phyloP scores from a whole-genome alignment of 2,797 vertebrate genomes.

The Esox masquinongy region DNA sequence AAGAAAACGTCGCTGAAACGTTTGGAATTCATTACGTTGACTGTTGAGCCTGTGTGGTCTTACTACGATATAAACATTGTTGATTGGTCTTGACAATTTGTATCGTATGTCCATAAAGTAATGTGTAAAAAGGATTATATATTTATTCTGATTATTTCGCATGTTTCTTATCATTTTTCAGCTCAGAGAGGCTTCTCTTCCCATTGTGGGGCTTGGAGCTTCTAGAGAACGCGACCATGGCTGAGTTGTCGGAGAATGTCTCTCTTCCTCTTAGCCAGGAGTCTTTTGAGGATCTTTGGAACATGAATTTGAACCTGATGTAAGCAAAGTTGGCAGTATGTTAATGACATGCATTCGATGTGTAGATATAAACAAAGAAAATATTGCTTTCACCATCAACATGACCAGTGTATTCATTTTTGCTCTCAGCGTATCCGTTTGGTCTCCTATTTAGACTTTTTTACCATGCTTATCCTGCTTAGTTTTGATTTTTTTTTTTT shows the following conservation, averaged over 20 bases:
- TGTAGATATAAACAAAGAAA: not conserved
- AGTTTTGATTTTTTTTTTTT: no score
- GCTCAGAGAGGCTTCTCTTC: conserved; percentile 20
- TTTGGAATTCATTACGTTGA: not conserved
- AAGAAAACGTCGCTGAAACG: not conserved
- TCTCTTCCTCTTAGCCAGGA: conserved; percentile 61
- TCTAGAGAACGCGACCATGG: conserved; percentile 15
- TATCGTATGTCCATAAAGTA: not conserved
- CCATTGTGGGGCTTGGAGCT: conserved; percentile 3
- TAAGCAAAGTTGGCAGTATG: conserved; percentile 34
- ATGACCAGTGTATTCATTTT: not conserved
- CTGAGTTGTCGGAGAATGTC: conserved; percentile 35
- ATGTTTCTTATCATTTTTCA: not conserved
- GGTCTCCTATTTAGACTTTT: no score
- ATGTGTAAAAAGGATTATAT: not conserved
- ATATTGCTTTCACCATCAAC: not conserved
- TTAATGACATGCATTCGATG: not conserved
- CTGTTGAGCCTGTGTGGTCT: no score
- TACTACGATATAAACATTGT: not conserved
- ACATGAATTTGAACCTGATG: conserved; percentile 60
- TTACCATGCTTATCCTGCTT: no score
- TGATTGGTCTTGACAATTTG: not conserved
- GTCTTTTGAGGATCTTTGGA: conserved; percentile 70
- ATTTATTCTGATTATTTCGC: not conserved
- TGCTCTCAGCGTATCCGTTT: no score